Evolutionary conservation across 1,140 invertebrate species (phyloP), one percentile per base, ranked within the genome.

Genomic region (Nephila pilipes): DNA sequence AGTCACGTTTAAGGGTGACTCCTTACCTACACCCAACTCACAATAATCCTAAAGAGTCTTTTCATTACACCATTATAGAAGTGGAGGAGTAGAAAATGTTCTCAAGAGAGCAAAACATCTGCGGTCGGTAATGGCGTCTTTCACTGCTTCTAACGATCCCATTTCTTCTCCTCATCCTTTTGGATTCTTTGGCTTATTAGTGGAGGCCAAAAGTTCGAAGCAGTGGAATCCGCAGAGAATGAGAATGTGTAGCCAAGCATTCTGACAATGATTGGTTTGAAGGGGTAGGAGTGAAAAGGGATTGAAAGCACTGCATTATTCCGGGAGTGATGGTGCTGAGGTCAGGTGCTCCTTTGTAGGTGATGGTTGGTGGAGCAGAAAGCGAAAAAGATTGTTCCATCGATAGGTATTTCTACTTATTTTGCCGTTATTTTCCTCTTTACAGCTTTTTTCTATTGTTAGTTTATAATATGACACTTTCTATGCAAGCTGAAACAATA

Each of bases 201-300:
- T 36, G 69, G 29, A 75, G 63, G 63, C 69, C 29, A 20, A 75
- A 75, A 75, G 69, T 75, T 75, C 69, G 36, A 75, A 75, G 69
- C 69, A 32, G 69, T 65, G 69, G 69, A 75, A 75, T 75, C 69
- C 69, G 32, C 69, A 75, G 69, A 32, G 69, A 75, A 75, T 75
- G 69, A 75, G 69, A 75, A 75, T 75, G 69, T 75, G 69, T 75
- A 75, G 69, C 69, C 69, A 75, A 75, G 69, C 69, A 75, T 75
- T 36, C 69, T 75, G 69, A 75, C 69, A 75, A 75, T 29, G 69
- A 29, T 32, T 75, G 69, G 69, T 10, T 65, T 6, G 8, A 25
- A 65, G 63, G 63, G 63, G 63, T 25, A 65, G n/a, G 12, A 46
- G 46, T 46, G 46, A 60, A 60, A 22, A 22, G 58, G 65, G 29